Conservation (phyloP, 1,140 invertebrate genomes). For the Platyscapa corneri region DNA sequence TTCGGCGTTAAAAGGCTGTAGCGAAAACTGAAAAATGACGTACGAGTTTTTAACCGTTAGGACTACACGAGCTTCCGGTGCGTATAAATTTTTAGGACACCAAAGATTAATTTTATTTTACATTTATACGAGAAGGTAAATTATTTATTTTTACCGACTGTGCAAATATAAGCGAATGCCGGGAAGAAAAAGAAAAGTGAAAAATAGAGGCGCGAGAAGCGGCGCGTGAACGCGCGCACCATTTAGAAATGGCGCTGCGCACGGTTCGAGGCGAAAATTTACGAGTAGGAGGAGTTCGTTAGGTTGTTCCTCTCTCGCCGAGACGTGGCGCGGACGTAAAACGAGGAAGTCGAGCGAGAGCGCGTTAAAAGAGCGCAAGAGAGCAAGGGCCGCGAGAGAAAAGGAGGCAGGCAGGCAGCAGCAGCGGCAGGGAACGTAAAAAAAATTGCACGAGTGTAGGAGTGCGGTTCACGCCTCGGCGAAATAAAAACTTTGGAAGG, state of each 20-base stretch:
- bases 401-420: no score
- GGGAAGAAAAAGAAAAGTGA: not conserved
- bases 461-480: constrained; percentile 56
- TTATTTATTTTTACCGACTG: not conserved
- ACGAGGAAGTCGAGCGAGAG: constrained; percentile 4
- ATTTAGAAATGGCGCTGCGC: constrained; percentile 54
- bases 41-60: not conserved
- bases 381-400: not conserved
- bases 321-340: not conserved
- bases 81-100: not conserved
- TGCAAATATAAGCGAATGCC: not conserved
- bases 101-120: no score
- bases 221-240: constrained; percentile 46
- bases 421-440: no score
- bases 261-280: constrained; percentile 56
- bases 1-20: not conserved
- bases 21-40: not conserved
- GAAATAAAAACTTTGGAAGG: constrained; percentile 56
- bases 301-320: not conserved
- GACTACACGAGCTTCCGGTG: not conserved
- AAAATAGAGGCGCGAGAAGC: not conserved
- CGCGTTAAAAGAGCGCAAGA: not conserved
- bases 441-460: not conserved
- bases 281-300: constrained; percentile 51
- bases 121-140: not conserved